These are phyloP conservation scores for Ficedula albicollis DNA, from an alignment of 2,797 vertebrate genomes.

Conservation along the genomic window DNA sequence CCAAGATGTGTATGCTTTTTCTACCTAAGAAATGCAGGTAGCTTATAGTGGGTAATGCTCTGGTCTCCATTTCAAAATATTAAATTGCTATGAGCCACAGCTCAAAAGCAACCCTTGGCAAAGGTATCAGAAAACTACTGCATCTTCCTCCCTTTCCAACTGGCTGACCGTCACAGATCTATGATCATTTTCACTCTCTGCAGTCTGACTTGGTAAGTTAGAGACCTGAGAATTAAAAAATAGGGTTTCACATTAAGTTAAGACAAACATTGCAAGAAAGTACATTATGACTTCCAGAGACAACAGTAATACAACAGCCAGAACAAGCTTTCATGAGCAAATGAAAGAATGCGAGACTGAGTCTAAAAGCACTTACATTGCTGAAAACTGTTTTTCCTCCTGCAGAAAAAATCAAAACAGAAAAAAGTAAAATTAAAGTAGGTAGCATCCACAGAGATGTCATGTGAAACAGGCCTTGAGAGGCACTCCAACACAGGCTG, in stretches of 20 bases:
- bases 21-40: neutral
- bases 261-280: neutral
- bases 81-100: neutral
- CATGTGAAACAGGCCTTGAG: neutral
- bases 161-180: neutral
- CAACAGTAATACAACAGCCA: neutral
- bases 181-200: neutral
- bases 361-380: neutral
- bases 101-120: neutral
- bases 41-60: neutral
- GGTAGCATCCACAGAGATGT: neutral
- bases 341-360: neutral
- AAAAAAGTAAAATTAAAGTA: neutral
- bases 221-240: neutral
- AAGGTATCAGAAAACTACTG: neutral
- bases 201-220: neutral
- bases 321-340: accelerated
- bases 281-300: neutral
- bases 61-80: neutral
- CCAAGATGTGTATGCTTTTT: neutral
- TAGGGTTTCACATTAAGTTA: neutral
- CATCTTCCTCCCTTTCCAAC: neutral
- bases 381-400: neutral
- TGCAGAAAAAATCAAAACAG: neutral
- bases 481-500: neutral